Base-by-base conservation (phyloP, 1,140 invertebrate genomes). In the Antheraea mylitta region DNA sequence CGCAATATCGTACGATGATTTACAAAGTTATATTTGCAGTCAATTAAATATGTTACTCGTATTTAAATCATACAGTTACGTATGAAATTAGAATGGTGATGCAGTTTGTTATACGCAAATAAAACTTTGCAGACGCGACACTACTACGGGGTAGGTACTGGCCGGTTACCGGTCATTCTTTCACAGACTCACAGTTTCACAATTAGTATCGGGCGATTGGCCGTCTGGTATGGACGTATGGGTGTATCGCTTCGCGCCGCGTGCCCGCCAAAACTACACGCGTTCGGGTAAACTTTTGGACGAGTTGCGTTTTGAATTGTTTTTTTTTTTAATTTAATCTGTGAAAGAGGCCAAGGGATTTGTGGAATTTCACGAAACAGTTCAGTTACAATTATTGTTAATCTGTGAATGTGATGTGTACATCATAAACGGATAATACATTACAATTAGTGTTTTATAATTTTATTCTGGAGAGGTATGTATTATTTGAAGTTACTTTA, bases 201-300 rank as follows among this genome's bases (percentile, higher is more conserved):
- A 61, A 61, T 30, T 61, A 72, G 71, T 72, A 65, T 66, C 59
- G 30, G 71, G 16, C 64, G 22, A 30, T 10, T 30, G 5, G 71
- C 71, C 67, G 67, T 64, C 64, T 42, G 45, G 42, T 66, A 3
- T 0, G 64, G n/a, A 72, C 67, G 67, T 48, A 7, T 22, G 18
- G 1, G 0, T 30, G 18, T 22, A 30, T 22, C 42, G 36, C 45
- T 16, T 22, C 0, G 58, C 30, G 13, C 9, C 18, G 7, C 63
- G 67, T 48, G 53, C 64, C 71, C 71, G 71, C 71, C 66, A 72
- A 69, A 72, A 68, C 60, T 68, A 66, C 58, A 65, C 64, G 42
- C 42, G 67, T 18, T 67, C 30, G 18, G 58, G 30, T 53, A 11
- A 37, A 67, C 61, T 64, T 68, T 68, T 61, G 59, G 63, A 66